These are phyloP conservation scores for Peromyscus eremicus DNA, from an alignment of 2,797 vertebrate species.

Conservation along the genomic window DNA sequence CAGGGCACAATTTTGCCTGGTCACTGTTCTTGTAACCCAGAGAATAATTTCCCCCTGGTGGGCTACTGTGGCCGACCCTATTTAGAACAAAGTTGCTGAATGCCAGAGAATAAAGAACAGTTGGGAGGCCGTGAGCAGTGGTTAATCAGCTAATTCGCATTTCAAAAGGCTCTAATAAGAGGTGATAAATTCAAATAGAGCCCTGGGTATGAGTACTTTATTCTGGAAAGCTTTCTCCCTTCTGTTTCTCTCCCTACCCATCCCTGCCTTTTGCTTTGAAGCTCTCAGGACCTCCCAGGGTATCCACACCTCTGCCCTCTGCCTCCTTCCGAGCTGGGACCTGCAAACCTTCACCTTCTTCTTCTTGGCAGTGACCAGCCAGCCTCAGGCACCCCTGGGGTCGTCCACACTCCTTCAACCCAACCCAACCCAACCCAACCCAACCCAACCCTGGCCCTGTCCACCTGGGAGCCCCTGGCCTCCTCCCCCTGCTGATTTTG, in stretches of 20 bases:
- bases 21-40: constrained; percentile 81
- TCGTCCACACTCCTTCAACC: not conserved
- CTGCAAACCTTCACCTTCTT: not conserved
- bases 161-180: constrained; percentile 85
- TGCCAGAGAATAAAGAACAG: constrained; percentile 81
- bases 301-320: not conserved
- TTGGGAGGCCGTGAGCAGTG: constrained; percentile 79
- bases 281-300: constrained; percentile 62
- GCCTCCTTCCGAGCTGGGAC: not conserved
- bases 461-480: not conserved
- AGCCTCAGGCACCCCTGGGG: not conserved
- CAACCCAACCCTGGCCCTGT: not conserved
- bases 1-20: constrained; percentile 63
- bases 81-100: constrained; percentile 81
- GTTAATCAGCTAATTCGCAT: constrained; percentile 86
- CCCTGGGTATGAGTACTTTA: constrained; percentile 77
- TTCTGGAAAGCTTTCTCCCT: constrained; percentile 50
- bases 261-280: constrained; percentile 66
- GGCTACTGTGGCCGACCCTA: constrained; percentile 74
- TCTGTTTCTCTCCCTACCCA: not conserved
- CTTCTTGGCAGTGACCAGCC: not conserved
- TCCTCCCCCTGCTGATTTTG: not conserved
- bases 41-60: constrained; percentile 83
- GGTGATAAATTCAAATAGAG: constrained; percentile 84
- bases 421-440: no score